Conservation (phyloP, 1,140 invertebrate species). For the Anoplophora glabripennis region DNA sequence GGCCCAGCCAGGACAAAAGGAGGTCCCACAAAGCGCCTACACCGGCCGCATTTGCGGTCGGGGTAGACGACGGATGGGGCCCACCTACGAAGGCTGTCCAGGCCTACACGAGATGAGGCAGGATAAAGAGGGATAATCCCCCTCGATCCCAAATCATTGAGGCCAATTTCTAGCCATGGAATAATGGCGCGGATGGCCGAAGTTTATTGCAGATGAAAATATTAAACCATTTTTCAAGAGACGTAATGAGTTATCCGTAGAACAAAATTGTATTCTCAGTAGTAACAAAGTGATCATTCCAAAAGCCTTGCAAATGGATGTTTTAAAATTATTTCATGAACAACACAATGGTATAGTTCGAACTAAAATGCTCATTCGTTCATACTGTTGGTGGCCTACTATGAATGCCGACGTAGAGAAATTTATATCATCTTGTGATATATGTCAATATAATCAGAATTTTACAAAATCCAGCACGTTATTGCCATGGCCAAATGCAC, state of each 20-base stretch:
- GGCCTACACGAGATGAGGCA: too few species aligned
- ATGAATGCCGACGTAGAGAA: slow-evolving; percentile 33
- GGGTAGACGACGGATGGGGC: too few species aligned
- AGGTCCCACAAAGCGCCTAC: too few species aligned
- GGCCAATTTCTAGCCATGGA: too few species aligned
- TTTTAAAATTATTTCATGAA: slow-evolving; percentile 5
- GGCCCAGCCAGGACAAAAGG: too few species aligned
- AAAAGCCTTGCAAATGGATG: not conserved
- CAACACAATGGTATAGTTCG: slow-evolving; percentile 29
- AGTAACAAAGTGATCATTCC: slow-evolving; percentile 4
- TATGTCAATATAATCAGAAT: slow-evolving; percentile 28
- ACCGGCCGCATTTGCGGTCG: too few species aligned
- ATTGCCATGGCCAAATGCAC: slow-evolving; percentile 11
- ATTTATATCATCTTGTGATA: slow-evolving; percentile 13
- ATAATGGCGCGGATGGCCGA: not conserved
- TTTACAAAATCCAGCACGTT: slow-evolving; percentile 8
- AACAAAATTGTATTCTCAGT: not conserved
- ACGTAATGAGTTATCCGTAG: not conserved
- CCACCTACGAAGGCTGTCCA: too few species aligned
- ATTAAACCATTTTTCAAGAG: not conserved
- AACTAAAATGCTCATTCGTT: slow-evolving; percentile 31
- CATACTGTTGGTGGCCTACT: slow-evolving; percentile 29
- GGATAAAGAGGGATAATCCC: too few species aligned
- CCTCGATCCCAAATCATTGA: too few species aligned
- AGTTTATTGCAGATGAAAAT: not conserved